Evolutionary conservation across 2,888 invertebrate genomes (phyloP), one percentile per base, ranked within the genome.

Genomic region (Ptychoptera albimana): DNA sequence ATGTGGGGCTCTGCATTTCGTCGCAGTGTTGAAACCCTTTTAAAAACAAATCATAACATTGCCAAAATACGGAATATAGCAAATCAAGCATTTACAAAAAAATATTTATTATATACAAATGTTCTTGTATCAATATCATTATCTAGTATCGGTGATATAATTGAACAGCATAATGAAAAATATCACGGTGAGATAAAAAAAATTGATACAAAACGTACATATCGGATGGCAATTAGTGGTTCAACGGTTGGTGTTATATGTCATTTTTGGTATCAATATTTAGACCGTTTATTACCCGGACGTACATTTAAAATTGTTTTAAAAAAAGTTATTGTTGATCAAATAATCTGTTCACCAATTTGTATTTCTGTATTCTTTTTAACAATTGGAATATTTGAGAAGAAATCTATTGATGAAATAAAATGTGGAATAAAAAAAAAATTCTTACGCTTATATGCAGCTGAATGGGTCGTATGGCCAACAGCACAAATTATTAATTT

Each of bases 401-500:
- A 71, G 9, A 68, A 73, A 48, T 71, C 73, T 2, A 57, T 68
- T 42, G 57, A 68, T 12, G 77, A 79, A 52, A 73, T 86, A 44
- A 70, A 72, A 50, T 61, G 70, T 36, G 85, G 87, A 66, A 69
- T 86, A 31, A 70, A 68, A 52, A 66, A 72, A 29, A 91, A 92
- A 62, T 85, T 83, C 14, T 74, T 75, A 70, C 75, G 69, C 51
- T 66, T 93, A 10, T 91, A 89, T 58, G 69, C 75, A 41, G 89
- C 88, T 1, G 93, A 94, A 60, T 92, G 89, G 85, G 59, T 85
- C 7, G 75, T 93, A 23, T 93, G 93, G 92, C 92, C 93, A 0
- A 84, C 86, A 7, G 91, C 89, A 1, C 93, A 94, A 61, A 69
- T 88, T 37, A 69, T 94, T n/a, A 94, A 93, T 63, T 94, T 94